phyloP scores from a whole-genome alignment of 2,113 vertebrate species.

The Ptilorrhoa leucosticta region DNA sequence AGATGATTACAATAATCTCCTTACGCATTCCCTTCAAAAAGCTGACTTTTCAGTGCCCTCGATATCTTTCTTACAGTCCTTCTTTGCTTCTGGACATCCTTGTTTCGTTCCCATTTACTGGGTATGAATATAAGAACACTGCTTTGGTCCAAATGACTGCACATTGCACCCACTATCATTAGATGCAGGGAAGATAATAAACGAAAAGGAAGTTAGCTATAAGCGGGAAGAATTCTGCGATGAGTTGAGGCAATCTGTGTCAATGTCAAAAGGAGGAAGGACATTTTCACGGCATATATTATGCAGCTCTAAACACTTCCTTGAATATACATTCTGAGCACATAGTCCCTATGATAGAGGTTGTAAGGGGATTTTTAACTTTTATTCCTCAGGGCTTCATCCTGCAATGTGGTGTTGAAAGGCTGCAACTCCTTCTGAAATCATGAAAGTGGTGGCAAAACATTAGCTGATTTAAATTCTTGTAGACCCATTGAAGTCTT shows the following conservation, averaged over 20 bases:
- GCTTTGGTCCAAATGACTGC: slow-evolving; percentile 9
- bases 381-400: slow-evolving; percentile 6
- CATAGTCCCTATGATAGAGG: not conserved
- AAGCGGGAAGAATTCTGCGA: not conserved
- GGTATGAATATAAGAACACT: not conserved
- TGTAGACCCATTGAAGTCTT: not conserved
- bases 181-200: not conserved
- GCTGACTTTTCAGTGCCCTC: slow-evolving; percentile 34
- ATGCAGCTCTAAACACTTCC: slow-evolving; percentile 34
- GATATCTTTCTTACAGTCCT: not conserved
- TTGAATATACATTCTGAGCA: slow-evolving; percentile 22
- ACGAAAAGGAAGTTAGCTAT: not conserved
- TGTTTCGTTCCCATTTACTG: slow-evolving; percentile 2
- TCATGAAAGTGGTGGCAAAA: not conserved
- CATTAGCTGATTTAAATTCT: not conserved
- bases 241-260: not conserved
- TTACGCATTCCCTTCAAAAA: slow-evolving; percentile 10
- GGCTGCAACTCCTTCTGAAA: not conserved
- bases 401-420: not conserved
- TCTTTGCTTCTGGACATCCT: slow-evolving; percentile 19
- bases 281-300: not conserved
- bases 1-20: slow-evolving; percentile 52
- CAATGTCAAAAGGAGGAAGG: slow-evolving; percentile 42
- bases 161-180: not conserved
- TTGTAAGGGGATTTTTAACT: slow-evolving; percentile 41